Percentiles rank a stretch among this genome's conserved stretches.
Evolutionary conservation across 2,888 invertebrate species (phyloP).

Genomic region (Acleris sparsana): DNA sequence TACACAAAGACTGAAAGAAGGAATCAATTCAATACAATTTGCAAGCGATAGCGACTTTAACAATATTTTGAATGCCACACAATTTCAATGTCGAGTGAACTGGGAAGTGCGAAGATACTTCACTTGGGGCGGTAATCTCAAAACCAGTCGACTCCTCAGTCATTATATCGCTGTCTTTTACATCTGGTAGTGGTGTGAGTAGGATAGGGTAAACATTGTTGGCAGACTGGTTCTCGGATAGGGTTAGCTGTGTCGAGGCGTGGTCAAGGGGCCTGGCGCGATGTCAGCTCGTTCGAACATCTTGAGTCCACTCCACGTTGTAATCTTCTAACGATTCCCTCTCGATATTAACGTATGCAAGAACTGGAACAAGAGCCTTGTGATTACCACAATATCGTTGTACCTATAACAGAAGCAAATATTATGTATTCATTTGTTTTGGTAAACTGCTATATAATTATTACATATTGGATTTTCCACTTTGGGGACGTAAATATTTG

Average conservation of each 20-base stretch:
- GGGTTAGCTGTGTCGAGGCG: conserved; percentile 39
- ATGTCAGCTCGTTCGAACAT: conserved; percentile 45
- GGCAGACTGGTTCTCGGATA: conserved; percentile 19
- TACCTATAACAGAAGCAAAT: too few relatives aligned
- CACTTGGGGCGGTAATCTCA: neutral
- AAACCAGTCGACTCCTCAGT: conserved; percentile 8
- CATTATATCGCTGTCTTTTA: conserved; percentile 19
- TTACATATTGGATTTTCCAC: too few relatives aligned
- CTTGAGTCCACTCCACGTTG: conserved; percentile 45
- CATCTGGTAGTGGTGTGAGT: conserved; percentile 12
- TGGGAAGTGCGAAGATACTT: conserved; percentile 21
- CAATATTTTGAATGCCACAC: conserved; percentile 9
- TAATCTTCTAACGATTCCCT: conserved; percentile 49
- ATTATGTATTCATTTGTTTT: too few relatives aligned
- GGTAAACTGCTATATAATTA: too few relatives aligned
- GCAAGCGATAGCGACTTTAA: neutral
- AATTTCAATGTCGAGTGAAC: conserved; percentile 30
- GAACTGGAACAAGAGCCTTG: neutral
- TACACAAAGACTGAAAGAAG: neutral
- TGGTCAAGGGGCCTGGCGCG: conserved; percentile 44
- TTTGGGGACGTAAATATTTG: too few relatives aligned
- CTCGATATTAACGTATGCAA: conserved; percentile 34
- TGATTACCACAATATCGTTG: neutral
- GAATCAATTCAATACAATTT: neutral
- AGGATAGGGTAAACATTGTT: conserved; percentile 10